A percentile compares a stretch with the other conserved stretches of the same genome.
These are phyloP conservation scores for Hypsibius dujardini DNA, from an alignment of 1,140 invertebrate species.

Conservation along the genomic window DNA sequence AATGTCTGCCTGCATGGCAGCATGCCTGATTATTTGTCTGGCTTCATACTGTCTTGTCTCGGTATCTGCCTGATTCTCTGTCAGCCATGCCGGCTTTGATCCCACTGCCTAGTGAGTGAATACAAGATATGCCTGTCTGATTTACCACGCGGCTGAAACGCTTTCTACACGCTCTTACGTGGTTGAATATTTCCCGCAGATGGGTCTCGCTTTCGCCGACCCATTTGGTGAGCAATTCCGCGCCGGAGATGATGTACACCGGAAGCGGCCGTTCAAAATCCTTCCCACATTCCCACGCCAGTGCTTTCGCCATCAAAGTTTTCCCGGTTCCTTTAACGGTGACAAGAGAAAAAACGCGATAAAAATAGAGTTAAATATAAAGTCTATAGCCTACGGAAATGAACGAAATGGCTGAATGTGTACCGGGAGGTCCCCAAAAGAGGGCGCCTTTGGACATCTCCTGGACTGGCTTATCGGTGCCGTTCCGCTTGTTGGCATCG, in stretches of 20 bases:
- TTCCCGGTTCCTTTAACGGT: background rate
- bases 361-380: background rate
- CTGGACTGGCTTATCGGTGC: background rate
- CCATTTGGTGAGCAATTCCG: background rate
- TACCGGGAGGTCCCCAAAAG: constrained; percentile 15
- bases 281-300: constrained; percentile 7
- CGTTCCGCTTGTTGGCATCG: background rate
- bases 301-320: constrained; percentile 9
- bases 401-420: background rate
- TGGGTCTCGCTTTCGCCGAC: background rate
- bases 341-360: background rate
- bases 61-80: too few species aligned
- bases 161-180: background rate
- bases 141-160: background rate
- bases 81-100: background rate
- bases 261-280: background rate
- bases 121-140: background rate
- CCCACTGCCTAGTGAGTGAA: background rate
- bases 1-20: too few species aligned
- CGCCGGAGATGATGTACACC: background rate
- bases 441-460: background rate
- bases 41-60: too few species aligned
- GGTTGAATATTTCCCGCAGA: background rate
- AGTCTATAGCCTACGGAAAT: background rate
- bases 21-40: too few species aligned